Evolutionary conservation across 2,888 invertebrate species (phyloP), one percentile per base, ranked within the genome.

Genomic region (Oligia strigilis): DNA sequence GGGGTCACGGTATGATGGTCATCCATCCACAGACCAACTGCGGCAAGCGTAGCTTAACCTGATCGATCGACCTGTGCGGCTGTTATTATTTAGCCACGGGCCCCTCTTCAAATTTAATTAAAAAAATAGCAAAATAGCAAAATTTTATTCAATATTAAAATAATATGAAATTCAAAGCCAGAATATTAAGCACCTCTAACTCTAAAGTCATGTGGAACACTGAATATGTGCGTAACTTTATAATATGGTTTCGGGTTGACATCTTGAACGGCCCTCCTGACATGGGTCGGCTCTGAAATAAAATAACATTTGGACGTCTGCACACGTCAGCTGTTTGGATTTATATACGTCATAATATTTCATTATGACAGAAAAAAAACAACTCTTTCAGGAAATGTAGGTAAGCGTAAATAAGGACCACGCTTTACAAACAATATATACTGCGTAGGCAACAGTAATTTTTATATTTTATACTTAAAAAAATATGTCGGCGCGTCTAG

Each of bases 221-320:
- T 67, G 43, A 72, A 78, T 69, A 64, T 43, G 23, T n/a, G 70
- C 46, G 83, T 73, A 84, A 87, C 81, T 87, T 81, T n/a, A 19
- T 29, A 29, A 29, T 29, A 29, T 29, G 11, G 69, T 36, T 66
- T 77, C 72, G 66, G 76, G 70, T 77, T 88, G 88, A 86, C 88
- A 88, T 76, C 83, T 84, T 78, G 75, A 86, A 77, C 55, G 72
- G 64, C 62, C 40, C 13, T 11, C 36, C 5, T 89, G 88, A 88
- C 77, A 65, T 40, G 84, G 88, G 86, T 86, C 58, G 64, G 1
- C 46, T 75, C 17, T 13, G 36, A 29, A 64, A 82, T 77, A 58
- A 80, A 83, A 80, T 43, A 76, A 75, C 70, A 60, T 76, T 74
- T 43, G 5, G 36, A 58, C 23, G 49, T 78, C 72, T 70, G 81